Conservation (phyloP, 2,797 vertebrate species). For the Manis crassicaudata region DNA sequence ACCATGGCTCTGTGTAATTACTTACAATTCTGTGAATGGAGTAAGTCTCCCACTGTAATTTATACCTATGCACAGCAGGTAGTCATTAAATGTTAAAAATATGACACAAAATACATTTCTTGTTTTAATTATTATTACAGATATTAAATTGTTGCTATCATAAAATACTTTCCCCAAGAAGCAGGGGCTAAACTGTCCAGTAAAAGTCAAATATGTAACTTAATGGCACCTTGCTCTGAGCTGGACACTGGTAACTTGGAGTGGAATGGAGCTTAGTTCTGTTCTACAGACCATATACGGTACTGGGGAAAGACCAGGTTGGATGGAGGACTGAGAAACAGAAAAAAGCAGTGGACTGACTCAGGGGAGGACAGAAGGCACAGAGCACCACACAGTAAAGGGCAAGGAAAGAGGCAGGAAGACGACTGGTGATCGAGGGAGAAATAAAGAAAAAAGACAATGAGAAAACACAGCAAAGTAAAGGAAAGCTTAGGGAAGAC, state of each 20-base stretch:
- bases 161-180: background rate
- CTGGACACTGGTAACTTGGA: background rate
- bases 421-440: background rate
- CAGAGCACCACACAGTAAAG: background rate
- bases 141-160: background rate
- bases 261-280: background rate
- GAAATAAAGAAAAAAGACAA: background rate
- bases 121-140: background rate
- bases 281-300: background rate
- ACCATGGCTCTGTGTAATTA: background rate
- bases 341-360: background rate
- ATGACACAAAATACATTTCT: background rate
- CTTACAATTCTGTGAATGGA: constrained; percentile 5
- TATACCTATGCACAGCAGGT: background rate
- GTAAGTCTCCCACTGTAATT: background rate
- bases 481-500: background rate
- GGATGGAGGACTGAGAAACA: constrained; percentile 6
- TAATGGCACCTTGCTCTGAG: background rate
- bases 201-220: background rate
- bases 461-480: background rate
- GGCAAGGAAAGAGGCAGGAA: background rate
- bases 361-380: background rate
- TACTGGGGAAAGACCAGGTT: background rate
- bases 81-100: background rate
- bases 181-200: background rate